Base-by-base conservation (phyloP, 2,797 vertebrate species). In the Scyliorhinus canicula region DNA sequence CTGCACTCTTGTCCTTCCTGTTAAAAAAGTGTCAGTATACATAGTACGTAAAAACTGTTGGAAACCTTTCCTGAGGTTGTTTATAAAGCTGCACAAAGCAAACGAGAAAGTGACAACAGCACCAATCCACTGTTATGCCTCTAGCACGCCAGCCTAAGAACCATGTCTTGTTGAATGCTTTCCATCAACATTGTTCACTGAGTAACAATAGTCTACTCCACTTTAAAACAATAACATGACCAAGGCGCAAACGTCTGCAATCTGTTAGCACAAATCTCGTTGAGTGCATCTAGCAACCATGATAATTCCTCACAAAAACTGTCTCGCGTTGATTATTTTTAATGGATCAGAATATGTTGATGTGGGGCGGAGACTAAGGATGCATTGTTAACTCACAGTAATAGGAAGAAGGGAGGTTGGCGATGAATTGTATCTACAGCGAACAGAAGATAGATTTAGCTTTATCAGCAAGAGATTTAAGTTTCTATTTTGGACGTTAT, bases 1-100 rank as follows among this genome's bases (percentile, higher is more conserved):
- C 4, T 79, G n/a, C 35, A 77, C 1, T 3, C 14, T 19, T 0
- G 4, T 14, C 9, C n/a, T 4, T 7, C 11, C 40, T 14, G 0
- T 2, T 16, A 77, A 3, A 77, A 40, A 40, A 16, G 0, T 35
- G 71, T 74, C 71, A n/a, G 35, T 77, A 16, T 77, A 35, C 40
- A 77, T 77, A 3, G n/a, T 77, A 77, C 11, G 12, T 77, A 16
- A 12, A 12, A 14, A 40, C 12, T 40, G 35, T 79, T 79, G n/a
- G 16, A n/a, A n/a, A 79, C n/a, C 19, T 16, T 44, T 44, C 16
- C 16, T 21, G n/a, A 24, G 5, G n/a, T 79, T 21, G n/a, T 44
- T 79, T 5, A 44, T 79, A 79, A 82, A 82, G 77, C 0, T 44
- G 1, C 77, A 44, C 40, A 24, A 44, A 5, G 19, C 40, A 82